Conservation (phyloP, 2,888 invertebrate species). For the Scaptomyza cyrtandrae region DNA sequence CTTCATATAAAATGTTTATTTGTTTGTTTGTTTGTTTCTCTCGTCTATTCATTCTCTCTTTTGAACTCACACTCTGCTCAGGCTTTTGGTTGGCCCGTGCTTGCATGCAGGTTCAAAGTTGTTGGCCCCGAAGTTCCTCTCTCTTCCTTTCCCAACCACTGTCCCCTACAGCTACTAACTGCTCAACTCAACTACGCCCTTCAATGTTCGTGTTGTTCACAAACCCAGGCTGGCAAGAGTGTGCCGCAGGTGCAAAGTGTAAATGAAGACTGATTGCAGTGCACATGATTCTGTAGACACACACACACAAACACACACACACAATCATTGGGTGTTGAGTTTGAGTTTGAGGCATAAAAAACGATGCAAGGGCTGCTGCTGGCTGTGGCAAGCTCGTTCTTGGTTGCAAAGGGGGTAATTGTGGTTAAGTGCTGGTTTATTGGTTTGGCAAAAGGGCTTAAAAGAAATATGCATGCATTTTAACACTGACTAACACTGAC, state of each 20-base stretch:
- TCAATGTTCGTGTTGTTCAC: slow-evolving; percentile 58
- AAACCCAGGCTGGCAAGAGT: slow-evolving; percentile 41
- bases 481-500: slow-evolving; percentile 26
- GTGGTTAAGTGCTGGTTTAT: slow-evolving; percentile 81
- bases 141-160: background rate
- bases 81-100: slow-evolving; percentile 41
- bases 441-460: slow-evolving; percentile 77
- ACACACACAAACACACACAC: slow-evolving; percentile 21
- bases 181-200: slow-evolving; percentile 45
- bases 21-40: slow-evolving; percentile 46
- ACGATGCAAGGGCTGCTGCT: slow-evolving; percentile 56
- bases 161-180: slow-evolving; percentile 32
- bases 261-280: slow-evolving; percentile 82
- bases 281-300: slow-evolving; percentile 71
- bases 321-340: slow-evolving; percentile 31
- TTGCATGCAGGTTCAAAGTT: slow-evolving; percentile 74
- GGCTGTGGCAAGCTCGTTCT: slow-evolving; percentile 51
- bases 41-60: slow-evolving; percentile 25
- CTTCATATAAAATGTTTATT: slow-evolving; percentile 47
- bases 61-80: slow-evolving; percentile 48
- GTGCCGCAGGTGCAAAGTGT: slow-evolving; percentile 76
- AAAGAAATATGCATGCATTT: slow-evolving; percentile 67
- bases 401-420: slow-evolving; percentile 78
- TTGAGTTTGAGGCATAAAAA: slow-evolving; percentile 58
- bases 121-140: too few relatives aligned